Evolutionary conservation across 2,888 invertebrate genomes (phyloP).

Genomic region (Drymonia ruficornis): DNA sequence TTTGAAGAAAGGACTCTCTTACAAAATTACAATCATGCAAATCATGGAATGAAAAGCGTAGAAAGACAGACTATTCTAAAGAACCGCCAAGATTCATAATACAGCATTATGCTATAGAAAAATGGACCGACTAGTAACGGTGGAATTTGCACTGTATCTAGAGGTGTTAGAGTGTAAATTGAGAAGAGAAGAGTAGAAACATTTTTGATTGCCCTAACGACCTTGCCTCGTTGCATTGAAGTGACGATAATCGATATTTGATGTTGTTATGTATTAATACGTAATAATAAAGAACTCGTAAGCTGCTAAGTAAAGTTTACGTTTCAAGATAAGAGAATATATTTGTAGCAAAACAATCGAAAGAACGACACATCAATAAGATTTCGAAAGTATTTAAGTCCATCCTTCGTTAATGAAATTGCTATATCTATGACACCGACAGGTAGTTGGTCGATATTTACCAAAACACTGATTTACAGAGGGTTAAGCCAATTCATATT

Average conservation of each 20-base stretch:
- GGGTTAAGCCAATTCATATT: too few species aligned
- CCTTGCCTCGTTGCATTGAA: slow-evolving; percentile 51
- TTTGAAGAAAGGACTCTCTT: too few species aligned
- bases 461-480: too few species aligned
- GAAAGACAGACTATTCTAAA: slow-evolving; percentile 27
- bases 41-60: not conserved
- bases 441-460: too few species aligned
- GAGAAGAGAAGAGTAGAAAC: slow-evolving; percentile 17
- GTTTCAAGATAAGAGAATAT: not conserved
- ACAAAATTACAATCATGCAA: too few species aligned
- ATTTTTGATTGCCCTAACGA: slow-evolving; percentile 49
- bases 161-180: slow-evolving; percentile 38
- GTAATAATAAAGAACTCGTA: slow-evolving; percentile 30
- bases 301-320: too few species aligned
- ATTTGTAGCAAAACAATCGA: too few species aligned
- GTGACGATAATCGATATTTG: slow-evolving; percentile 55
- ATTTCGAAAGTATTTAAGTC: too few species aligned
- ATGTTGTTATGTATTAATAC: slow-evolving; percentile 38
- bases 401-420: too few species aligned
- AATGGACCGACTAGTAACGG: slow-evolving; percentile 28
- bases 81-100: slow-evolving; percentile 35
- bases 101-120: slow-evolving; percentile 42
- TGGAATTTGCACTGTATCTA: slow-evolving; percentile 33
- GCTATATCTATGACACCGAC: too few species aligned
- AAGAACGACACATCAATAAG: too few species aligned